Evolutionary conservation across 2,113 vertebrate genomes (phyloP).

Genomic region (Gila orcuttii): DNA sequence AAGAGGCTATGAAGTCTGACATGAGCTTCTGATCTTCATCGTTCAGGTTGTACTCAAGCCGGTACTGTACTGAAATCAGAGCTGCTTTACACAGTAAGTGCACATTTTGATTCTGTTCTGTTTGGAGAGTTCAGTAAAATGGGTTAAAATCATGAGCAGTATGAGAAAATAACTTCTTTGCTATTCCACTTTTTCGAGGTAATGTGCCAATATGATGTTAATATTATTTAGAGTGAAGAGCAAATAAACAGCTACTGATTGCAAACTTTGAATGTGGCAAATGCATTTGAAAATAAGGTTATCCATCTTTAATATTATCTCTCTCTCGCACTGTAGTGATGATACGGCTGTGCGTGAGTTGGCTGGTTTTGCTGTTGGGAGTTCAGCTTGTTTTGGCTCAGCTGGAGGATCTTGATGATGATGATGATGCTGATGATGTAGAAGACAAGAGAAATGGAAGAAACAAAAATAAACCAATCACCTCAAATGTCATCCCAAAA

Average conservation of each 20-base stretch:
- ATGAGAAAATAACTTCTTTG: neutral
- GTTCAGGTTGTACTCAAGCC: slow-evolving; percentile 6
- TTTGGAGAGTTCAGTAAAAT: neutral
- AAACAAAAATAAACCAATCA: slow-evolving; percentile 70
- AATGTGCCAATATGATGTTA: neutral
- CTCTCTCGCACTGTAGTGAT: neutral
- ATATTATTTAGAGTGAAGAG: neutral
- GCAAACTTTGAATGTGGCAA: neutral
- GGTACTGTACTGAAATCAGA: neutral
- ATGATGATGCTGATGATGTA: slow-evolving; percentile 68
- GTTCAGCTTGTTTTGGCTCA: slow-evolving; percentile 74
- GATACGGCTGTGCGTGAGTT: slow-evolving; percentile 12
- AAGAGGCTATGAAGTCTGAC: neutral
- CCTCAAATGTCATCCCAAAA: slow-evolving; percentile 72
- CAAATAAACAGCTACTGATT: neutral
- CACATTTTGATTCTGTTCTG: neutral
- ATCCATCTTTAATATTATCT: neutral
- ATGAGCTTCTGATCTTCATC: neutral
- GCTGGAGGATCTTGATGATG: slow-evolving; percentile 75
- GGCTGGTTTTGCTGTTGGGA: slow-evolving; percentile 77
- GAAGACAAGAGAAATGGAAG: slow-evolving; percentile 68
- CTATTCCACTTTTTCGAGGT: neutral
- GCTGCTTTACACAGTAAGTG: slow-evolving; percentile 18
- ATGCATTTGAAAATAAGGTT: neutral
- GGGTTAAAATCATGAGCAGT: neutral